Conservation (phyloP, 1,140 invertebrate genomes). For the Hesperophylax magnus region DNA sequence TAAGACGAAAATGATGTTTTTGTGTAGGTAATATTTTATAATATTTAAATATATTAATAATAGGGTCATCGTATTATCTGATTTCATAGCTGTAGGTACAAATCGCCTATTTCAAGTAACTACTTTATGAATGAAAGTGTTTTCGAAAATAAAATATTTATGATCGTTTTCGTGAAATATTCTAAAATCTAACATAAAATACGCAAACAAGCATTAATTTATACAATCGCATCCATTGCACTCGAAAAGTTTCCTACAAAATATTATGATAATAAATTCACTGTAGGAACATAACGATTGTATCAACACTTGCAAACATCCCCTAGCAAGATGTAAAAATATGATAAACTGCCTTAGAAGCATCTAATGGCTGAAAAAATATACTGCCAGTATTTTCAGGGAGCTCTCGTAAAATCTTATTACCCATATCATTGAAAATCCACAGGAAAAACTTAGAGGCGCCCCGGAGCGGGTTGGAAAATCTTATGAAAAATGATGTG, state of each 20-base stretch:
- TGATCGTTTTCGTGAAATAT: no score
- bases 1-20: no score
- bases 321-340: conserved; percentile 28
- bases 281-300: neutral
- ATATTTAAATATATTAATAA: no score
- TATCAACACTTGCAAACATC: conserved; percentile 18
- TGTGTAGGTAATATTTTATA: no score
- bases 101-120: no score
- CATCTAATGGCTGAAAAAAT: conserved; percentile 30
- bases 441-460: conserved; percentile 14
- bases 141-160: no score
- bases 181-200: no score
- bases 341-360: conserved; percentile 11
- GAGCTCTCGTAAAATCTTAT: conserved; percentile 57
- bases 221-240: no score
- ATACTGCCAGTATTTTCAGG: conserved; percentile 46
- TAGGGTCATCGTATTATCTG: no score
- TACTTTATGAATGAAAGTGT: no score
- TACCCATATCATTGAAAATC: conserved; percentile 47
- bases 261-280: conserved; percentile 14
- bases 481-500: conserved; percentile 52
- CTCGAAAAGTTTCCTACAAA: neutral
- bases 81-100: no score
- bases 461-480: conserved; percentile 32
- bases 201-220: no score